phyloP scores from a whole-genome alignment of 2,113 vertebrate species.

The Tenrec ecaudatus region DNA sequence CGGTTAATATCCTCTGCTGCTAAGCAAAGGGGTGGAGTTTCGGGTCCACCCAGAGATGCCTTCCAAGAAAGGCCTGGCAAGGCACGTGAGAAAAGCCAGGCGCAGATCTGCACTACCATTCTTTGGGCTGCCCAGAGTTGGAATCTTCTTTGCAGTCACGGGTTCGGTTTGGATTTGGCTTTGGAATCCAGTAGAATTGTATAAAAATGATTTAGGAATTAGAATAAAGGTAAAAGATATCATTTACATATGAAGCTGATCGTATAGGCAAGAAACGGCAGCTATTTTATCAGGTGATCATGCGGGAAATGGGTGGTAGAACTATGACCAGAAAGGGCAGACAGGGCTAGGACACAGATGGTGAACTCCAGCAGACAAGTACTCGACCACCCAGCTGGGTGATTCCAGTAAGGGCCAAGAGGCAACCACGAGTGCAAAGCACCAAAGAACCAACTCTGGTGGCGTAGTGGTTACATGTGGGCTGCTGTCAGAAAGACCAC shows the following conservation, averaged over 20 bases:
- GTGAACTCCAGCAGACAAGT: not conserved
- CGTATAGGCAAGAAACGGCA: conserved; percentile 4
- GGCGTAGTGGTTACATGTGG: no score
- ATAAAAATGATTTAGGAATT: conserved; percentile 34
- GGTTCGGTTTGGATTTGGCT: not conserved
- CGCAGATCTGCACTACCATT: not conserved
- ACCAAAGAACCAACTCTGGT: not conserved
- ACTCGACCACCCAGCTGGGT: not conserved
- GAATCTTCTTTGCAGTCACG: not conserved
- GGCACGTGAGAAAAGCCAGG: not conserved
- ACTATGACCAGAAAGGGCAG: conserved; percentile 21
- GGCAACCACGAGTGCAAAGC: not conserved
- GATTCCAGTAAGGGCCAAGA: not conserved
- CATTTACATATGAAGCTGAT: conserved; percentile 13
- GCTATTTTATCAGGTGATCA: not conserved
- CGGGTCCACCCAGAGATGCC: not conserved
- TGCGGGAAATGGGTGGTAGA: not conserved
- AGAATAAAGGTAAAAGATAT: not conserved
- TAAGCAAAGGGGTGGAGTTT: not conserved
- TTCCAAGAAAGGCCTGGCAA: not conserved
- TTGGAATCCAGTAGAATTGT: not conserved
- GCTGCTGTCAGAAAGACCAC: no score
- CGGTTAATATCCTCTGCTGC: not conserved
- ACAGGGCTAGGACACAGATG: conserved; percentile 15
- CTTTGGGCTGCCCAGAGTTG: not conserved